phyloP scores from a whole-genome alignment of 2,797 vertebrate genomes.

The Babyrousa celebensis region DNA sequence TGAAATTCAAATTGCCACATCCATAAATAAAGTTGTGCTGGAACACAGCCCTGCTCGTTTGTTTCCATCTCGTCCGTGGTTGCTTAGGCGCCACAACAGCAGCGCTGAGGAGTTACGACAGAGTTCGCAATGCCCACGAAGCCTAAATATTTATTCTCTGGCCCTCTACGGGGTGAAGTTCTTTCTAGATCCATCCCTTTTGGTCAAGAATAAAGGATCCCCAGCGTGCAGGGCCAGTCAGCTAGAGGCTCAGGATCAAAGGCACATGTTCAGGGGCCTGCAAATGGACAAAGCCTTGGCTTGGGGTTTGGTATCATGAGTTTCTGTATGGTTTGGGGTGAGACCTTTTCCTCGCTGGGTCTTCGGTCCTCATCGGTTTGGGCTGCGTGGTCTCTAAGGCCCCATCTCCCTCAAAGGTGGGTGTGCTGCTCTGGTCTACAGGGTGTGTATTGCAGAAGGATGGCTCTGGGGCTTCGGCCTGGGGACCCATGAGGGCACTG shows the following conservation, averaged over 20 bases:
- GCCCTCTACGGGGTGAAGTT: not conserved
- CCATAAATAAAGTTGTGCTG: constrained; percentile 4
- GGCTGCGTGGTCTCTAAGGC: not conserved
- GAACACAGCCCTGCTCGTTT: not conserved
- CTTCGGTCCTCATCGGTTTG: not conserved
- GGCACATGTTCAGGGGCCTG: not conserved
- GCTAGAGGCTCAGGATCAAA: not conserved
- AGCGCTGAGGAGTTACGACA: not conserved
- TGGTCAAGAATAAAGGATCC: not conserved
- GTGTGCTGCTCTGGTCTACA: not conserved
- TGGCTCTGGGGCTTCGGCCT: not conserved
- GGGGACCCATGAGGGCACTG: not conserved
- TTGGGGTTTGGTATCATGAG: not conserved
- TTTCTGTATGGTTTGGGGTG: not conserved
- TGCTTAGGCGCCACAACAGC: accelerated
- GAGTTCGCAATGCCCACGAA: not conserved
- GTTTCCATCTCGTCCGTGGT: not conserved
- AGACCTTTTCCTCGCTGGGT: not conserved
- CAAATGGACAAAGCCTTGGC: not conserved
- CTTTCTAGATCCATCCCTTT: not conserved
- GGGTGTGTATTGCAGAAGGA: too few species aligned
- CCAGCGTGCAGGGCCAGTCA: too few species aligned
- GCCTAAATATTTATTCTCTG: not conserved
- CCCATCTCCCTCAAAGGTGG: not conserved
- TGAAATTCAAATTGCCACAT: constrained; percentile 26